phyloP scores from a whole-genome alignment of 2,113 vertebrate species.

The Petromus typicus region DNA sequence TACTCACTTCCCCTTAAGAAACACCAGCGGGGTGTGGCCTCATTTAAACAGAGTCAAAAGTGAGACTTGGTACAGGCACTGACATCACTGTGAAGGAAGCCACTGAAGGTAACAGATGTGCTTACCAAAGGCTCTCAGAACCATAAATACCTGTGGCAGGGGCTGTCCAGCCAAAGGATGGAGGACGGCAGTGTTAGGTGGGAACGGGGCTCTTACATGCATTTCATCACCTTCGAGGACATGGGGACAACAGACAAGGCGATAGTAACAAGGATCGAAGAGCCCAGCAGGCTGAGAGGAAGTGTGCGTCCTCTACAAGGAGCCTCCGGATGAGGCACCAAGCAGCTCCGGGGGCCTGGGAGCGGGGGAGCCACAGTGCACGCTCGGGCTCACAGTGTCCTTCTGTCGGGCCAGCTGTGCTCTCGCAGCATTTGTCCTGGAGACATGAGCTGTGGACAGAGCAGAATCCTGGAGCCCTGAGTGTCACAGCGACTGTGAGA shows the following conservation, averaged over 20 bases:
- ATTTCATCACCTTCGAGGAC: constrained; percentile 93
- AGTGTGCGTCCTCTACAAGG: constrained; percentile 71
- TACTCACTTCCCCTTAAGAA: too few species aligned
- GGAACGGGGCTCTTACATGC: constrained; percentile 92
- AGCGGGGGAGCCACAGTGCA: not conserved
- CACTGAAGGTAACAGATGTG: too few species aligned
- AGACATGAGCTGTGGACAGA: not conserved
- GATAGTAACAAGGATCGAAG: constrained; percentile 91
- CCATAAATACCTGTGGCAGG: too few species aligned
- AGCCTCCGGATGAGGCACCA: not conserved
- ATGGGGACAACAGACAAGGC: constrained; percentile 93
- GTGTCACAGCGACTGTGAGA: not conserved
- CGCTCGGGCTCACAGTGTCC: not conserved
- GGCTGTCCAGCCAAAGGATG: too few species aligned
- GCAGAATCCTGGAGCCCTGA: not conserved
- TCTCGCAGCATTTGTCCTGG: not conserved
- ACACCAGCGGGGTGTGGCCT: too few species aligned
- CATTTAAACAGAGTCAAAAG: too few species aligned
- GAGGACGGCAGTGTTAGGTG: too few species aligned
- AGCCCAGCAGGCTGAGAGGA: constrained; percentile 82
- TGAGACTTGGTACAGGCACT: too few species aligned
- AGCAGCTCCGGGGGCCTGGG: not conserved
- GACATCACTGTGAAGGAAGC: too few species aligned
- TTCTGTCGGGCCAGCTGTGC: not conserved
- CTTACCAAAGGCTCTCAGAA: too few species aligned